phyloP scores from a whole-genome alignment of 2,113 vertebrate species.

The Platichthys flesus region DNA sequence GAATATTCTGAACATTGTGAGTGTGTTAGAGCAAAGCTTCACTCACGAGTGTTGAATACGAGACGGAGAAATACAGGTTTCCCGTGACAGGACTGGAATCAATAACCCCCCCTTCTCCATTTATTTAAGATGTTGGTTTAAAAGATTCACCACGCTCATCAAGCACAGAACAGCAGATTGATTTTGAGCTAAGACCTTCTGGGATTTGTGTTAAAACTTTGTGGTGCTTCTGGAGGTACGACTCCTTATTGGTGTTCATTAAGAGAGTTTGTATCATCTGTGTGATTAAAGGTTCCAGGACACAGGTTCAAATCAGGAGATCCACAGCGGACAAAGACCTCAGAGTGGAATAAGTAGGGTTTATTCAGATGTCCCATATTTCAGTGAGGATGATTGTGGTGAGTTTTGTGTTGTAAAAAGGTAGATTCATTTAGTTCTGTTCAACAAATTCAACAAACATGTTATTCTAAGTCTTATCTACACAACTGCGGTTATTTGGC shows the following conservation, averaged over 20 bases:
- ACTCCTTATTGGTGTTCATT: slow-evolving; percentile 57
- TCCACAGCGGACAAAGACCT: background rate
- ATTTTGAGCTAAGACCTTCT: slow-evolving; percentile 43
- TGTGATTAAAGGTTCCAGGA: slow-evolving; percentile 54
- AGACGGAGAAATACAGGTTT: slow-evolving; percentile 29
- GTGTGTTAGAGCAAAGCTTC: slow-evolving; percentile 20
- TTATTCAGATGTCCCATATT: background rate
- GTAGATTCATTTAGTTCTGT: too few relatives aligned
- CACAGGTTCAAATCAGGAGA: slow-evolving; percentile 7
- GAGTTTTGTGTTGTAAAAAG: too few relatives aligned
- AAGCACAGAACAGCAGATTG: slow-evolving; percentile 17
- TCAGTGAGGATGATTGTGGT: background rate
- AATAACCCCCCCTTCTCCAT: slow-evolving; percentile 31
- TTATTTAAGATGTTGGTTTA: slow-evolving; percentile 49
- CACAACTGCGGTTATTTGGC: too few relatives aligned
- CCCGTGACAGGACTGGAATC: slow-evolving; percentile 37
- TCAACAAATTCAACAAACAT: too few relatives aligned
- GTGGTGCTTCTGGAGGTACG: slow-evolving; percentile 8
- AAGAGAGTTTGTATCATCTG: slow-evolving; percentile 25
- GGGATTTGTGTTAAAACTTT: slow-evolving; percentile 37
- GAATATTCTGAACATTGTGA: slow-evolving; percentile 50
- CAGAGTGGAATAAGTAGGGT: too few relatives aligned
- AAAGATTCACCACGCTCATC: slow-evolving; percentile 13
- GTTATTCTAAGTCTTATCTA: too few relatives aligned
- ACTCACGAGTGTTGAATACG: slow-evolving; percentile 42